phyloP scores from a whole-genome alignment of 2,797 vertebrate genomes.

The Cynopterus sphinx region DNA sequence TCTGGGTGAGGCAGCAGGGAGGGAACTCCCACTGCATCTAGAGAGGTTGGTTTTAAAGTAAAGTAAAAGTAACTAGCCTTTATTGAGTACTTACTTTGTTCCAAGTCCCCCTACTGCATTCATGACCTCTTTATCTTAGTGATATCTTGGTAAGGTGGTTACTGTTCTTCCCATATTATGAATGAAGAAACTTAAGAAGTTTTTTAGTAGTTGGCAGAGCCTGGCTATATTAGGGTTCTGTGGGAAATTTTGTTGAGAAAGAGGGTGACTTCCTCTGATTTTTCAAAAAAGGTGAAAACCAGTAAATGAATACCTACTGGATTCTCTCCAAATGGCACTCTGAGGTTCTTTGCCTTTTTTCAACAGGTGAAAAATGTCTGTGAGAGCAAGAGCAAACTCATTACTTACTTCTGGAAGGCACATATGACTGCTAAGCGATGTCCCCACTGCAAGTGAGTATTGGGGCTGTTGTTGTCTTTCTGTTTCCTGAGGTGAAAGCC shows the following conservation, averaged over 20 bases:
- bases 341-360: background rate
- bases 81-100: background rate
- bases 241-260: background rate
- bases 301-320: background rate
- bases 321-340: background rate
- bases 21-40: background rate
- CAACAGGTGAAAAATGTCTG: slow-evolving; percentile 94
- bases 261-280: background rate
- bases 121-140: background rate
- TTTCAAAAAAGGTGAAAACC: background rate
- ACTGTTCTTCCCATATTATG: background rate
- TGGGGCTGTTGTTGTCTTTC: background rate
- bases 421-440: slow-evolving; percentile 92
- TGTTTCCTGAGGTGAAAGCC: background rate
- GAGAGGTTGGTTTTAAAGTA: background rate
- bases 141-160: background rate
- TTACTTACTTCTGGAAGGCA: slow-evolving; percentile 91
- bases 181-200: background rate
- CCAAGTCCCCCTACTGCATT: background rate
- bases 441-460: slow-evolving; percentile 92
- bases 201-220: background rate
- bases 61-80: background rate
- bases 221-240: background rate
- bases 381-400: slow-evolving; percentile 89
- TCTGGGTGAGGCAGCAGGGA: background rate